Percentiles rank a stretch among this genome's conserved stretches.
These are phyloP conservation scores for Anoplolepis gracilipes DNA, from an alignment of 1,140 invertebrate species.

Conservation along the genomic window DNA sequence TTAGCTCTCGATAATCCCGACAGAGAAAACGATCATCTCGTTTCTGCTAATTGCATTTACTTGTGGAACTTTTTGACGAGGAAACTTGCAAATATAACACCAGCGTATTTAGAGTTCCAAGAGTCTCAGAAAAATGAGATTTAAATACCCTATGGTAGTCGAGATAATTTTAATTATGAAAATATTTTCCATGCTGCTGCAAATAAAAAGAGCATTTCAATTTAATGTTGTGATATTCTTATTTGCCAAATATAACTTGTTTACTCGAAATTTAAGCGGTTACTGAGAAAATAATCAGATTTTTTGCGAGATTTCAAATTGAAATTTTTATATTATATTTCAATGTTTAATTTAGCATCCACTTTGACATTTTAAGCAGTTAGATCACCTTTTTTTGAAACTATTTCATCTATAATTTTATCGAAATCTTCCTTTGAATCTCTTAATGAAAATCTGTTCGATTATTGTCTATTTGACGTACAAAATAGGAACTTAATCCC, in stretches of 20 bases:
- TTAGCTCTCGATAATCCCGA: slow-evolving; percentile 49
- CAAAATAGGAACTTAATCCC: no score
- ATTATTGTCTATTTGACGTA: no score
- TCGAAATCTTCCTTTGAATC: no score
- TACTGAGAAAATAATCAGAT: slow-evolving; percentile 16
- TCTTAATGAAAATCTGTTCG: no score
- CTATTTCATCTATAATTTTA: no score
- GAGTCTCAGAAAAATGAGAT: neutral
- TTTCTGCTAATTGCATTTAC: slow-evolving; percentile 41
- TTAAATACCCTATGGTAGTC: neutral
- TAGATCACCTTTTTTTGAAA: no score
- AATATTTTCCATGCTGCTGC: neutral
- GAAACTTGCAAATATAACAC: slow-evolving; percentile 1
- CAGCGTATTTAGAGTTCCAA: neutral
- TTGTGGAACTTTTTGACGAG: neutral
- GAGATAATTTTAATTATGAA: neutral
- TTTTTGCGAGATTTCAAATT: neutral
- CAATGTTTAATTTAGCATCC: no score
- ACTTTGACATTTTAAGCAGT: no score
- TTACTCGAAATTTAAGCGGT: neutral
- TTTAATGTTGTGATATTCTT: neutral
- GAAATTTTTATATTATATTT: no score
- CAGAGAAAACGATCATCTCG: slow-evolving; percentile 49
- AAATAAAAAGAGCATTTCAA: neutral
- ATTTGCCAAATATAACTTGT: neutral